Conservation (phyloP, 2,888 invertebrate genomes). For the Aelia acuminata region DNA sequence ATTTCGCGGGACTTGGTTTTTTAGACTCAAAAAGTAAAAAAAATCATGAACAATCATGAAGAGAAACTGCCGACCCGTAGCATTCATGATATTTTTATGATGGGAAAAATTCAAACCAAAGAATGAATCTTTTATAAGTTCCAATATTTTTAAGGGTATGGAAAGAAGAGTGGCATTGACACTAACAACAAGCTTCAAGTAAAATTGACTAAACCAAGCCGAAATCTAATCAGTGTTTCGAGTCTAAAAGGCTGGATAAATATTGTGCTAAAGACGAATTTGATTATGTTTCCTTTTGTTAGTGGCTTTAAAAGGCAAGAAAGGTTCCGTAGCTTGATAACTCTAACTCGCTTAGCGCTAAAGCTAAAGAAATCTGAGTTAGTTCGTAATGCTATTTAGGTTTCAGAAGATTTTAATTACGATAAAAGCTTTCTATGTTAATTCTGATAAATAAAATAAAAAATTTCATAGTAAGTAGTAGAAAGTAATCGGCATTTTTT, state of each 20-base stretch:
- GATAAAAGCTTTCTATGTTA: neutral
- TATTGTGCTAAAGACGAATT: constrained; percentile 4
- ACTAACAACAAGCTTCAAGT: neutral
- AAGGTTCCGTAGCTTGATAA: neutral
- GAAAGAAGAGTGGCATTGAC: neutral
- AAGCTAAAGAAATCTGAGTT: neutral
- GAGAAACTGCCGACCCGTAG: no score
- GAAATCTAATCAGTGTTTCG: constrained; percentile 6
- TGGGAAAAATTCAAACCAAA: neutral
- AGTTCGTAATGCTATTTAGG: neutral
- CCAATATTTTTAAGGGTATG: neutral
- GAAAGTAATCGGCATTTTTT: no score
- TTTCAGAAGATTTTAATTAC: neutral
- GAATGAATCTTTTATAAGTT: neutral
- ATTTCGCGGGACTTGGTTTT: no score
- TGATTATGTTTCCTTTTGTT: constrained; percentile 21
- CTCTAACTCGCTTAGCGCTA: neutral
- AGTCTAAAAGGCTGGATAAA: neutral
- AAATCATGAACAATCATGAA: no score
- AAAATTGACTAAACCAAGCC: neutral
- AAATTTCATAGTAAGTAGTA: no score
- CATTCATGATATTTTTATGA: no score
- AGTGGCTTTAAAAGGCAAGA: neutral
- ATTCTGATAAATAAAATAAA: no score
- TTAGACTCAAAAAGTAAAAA: no score